Evolutionary conservation across 2,797 vertebrate genomes (phyloP).

Genomic region (Parambassis ranga): DNA sequence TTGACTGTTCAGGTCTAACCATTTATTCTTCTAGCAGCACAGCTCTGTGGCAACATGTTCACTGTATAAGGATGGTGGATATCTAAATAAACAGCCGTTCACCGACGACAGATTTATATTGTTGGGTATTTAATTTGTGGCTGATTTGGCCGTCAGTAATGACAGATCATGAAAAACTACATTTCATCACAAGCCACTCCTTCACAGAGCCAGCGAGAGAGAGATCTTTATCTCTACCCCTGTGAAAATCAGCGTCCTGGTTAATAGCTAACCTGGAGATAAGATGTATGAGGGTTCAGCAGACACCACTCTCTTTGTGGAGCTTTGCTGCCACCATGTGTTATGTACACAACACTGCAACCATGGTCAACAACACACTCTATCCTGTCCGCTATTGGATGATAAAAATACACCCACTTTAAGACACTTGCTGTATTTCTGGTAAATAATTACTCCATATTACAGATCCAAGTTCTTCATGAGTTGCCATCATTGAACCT

Average conservation of each 20-base stretch:
- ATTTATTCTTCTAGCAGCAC: neutral
- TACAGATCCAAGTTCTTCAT: too few species aligned
- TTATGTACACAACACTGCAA: neutral
- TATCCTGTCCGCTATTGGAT: neutral
- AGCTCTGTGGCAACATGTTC: neutral
- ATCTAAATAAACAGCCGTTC: slow-evolving; percentile 20
- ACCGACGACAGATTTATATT: neutral
- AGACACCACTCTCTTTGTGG: neutral
- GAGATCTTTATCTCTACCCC: neutral
- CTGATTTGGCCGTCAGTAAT: neutral
- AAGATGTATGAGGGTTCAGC: neutral
- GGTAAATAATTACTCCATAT: too few species aligned
- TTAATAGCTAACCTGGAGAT: slow-evolving; percentile 2
- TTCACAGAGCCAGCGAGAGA: neutral
- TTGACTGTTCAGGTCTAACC: neutral
- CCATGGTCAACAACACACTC: neutral
- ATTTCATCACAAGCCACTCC: neutral
- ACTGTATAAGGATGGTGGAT: slow-evolving; percentile 1
- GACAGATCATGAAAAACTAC: neutral
- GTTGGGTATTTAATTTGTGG: neutral
- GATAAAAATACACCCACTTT: neutral
- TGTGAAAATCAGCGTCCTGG: too few species aligned
- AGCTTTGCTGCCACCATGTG: slow-evolving; percentile 67
- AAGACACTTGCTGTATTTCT: neutral
- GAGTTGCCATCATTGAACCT: too few species aligned